Evolutionary conservation across 1,140 invertebrate species (phyloP), one percentile per base, ranked within the genome.

Genomic region (Drosophila lacertosa): DNA sequence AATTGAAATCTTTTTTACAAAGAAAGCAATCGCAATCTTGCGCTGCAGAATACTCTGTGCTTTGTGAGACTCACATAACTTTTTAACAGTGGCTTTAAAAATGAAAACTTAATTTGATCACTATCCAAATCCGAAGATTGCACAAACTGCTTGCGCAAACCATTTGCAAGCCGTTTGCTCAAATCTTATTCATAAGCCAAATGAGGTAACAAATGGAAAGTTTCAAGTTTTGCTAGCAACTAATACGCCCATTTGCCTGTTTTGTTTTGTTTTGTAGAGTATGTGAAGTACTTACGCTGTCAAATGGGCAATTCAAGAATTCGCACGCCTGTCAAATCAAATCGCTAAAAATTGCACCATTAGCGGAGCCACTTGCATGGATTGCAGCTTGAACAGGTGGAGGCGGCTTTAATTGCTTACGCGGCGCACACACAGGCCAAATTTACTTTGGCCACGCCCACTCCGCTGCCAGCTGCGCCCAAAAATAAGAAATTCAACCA

Each of bases 371-470:
- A 20, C 16, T 42, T 42, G 16, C 4, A 10, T 10, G 11, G 5
- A 2, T 2, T 4, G 20, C n/a, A n/a, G n/a, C 24, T 4, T 44
- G 10, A 35, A 18, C 32, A 48, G 22, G 15, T 47, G 24, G 57
- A 37, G 37, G 32, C 45, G 7, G 15, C 11, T 35, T 18, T 65
- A 57, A 47, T 57, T 44, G 62, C 16, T 58, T 39, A 32, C 16
- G 6, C 16, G 53, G 29, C 35, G 32, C 55, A 64, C 55, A 47
- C 55, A 40, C 58, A 77, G 63, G 73, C 57, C 73, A 76, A 67
- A 39, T 67, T 73, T 40, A 39, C 29, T 71, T 18, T 33, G 11
- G 20, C 22, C 53, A 51, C 29, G 51, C 37, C 53, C 20, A 15
- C 32, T n/a, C 62, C 72, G 50, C 51, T 73, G 40, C 18, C 62